These are phyloP conservation scores for Ryuthela nishihirai DNA, from an alignment of 2,888 invertebrate species.

Conservation along the genomic window DNA sequence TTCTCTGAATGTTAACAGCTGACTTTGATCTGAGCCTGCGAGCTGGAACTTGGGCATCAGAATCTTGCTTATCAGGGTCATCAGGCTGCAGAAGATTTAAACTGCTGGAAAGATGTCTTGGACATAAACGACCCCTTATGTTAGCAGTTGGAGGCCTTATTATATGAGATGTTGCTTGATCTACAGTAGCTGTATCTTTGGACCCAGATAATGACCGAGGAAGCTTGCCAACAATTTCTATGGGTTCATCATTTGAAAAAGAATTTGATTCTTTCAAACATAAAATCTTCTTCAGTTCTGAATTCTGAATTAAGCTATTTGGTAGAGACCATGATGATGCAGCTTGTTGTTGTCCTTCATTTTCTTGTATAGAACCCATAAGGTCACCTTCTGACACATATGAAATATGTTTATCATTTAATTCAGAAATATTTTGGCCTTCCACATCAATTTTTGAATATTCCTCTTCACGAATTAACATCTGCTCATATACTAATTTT, in stretches of 20 bases:
- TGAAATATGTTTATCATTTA: constrained; percentile 3
- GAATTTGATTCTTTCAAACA: constrained; percentile 31
- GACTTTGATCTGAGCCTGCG: constrained; percentile 30
- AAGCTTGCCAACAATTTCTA: constrained; percentile 13
- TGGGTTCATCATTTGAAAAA: constrained; percentile 29
- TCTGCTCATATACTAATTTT: constrained; percentile 9
- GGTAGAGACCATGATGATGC: constrained; percentile 20
- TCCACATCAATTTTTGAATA: constrained; percentile 6
- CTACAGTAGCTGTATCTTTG: constrained; percentile 27
- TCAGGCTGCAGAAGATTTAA: constrained; percentile 22
- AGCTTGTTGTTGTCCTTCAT: constrained; percentile 3
- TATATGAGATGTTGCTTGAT: constrained; percentile 7
- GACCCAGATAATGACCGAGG: constrained; percentile 28
- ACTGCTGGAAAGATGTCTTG: constrained; percentile 27
- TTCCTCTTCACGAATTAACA: constrained; percentile 12
- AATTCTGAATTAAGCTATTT: constrained; percentile 13
- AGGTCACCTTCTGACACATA: constrained; percentile 20
- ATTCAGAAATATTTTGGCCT: background rate
- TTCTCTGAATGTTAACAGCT: constrained; percentile 24
- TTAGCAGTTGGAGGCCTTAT: constrained; percentile 14
- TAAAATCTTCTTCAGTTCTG: constrained; percentile 22
- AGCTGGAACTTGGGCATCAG: constrained; percentile 11
- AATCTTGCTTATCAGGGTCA: constrained; percentile 6
- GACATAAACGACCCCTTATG: constrained; percentile 14
- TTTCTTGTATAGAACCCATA: constrained; percentile 14